Evolutionary conservation across 2,113 vertebrate genomes (phyloP).

Genomic region (Gasterosteus aculeatus): DNA sequence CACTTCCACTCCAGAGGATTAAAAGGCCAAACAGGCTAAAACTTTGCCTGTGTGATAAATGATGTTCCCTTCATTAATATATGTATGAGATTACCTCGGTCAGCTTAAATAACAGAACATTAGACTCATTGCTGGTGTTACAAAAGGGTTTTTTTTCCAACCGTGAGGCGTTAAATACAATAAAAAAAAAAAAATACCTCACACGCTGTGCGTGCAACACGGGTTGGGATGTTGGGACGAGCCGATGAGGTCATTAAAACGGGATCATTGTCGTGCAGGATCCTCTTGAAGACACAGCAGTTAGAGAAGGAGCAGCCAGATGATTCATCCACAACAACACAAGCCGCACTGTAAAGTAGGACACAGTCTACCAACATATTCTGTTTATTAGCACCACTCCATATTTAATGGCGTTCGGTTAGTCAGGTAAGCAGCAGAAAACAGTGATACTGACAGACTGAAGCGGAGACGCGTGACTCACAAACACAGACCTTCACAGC

Average conservation of each 20-base stretch:
- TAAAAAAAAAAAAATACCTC: no score
- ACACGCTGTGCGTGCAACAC: no score
- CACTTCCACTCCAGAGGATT: not conserved
- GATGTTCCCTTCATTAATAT: slow-evolving; percentile 14
- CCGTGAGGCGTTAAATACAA: no score
- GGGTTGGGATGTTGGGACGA: no score
- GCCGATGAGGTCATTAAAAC: no score
- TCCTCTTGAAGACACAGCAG: no score
- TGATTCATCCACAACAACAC: not conserved
- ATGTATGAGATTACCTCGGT: slow-evolving; percentile 24
- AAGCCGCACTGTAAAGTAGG: not conserved
- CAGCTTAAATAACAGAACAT: slow-evolving; percentile 2
- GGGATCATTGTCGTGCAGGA: no score
- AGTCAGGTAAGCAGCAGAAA: not conserved
- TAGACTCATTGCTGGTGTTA: no score
- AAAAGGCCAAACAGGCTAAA: not conserved
- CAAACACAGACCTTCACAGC: not conserved
- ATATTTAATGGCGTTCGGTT: not conserved
- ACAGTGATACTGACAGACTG: not conserved
- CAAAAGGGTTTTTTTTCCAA: no score
- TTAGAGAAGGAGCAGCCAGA: not conserved
- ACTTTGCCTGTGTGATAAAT: slow-evolving; percentile 3
- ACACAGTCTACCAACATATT: not conserved
- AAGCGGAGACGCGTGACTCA: not conserved
- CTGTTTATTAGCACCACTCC: not conserved